Conservation (phyloP, 1,140 invertebrate species). For the Delia radicum region DNA sequence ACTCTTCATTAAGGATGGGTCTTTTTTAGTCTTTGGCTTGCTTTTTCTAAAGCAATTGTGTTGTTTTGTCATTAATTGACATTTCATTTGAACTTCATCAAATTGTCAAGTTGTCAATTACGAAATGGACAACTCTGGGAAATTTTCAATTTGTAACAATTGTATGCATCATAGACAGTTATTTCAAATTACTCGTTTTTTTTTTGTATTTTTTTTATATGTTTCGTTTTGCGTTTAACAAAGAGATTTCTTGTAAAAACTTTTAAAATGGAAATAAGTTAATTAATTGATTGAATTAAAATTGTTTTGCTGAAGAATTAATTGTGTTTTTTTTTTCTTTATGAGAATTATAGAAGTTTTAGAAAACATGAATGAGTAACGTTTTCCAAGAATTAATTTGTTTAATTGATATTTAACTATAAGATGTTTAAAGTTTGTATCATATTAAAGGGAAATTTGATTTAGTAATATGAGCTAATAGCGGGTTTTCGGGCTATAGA, state of each 20-base stretch:
- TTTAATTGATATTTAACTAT: too few relatives aligned
- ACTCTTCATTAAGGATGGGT: not conserved
- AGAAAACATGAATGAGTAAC: too few relatives aligned
- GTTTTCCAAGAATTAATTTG: too few relatives aligned
- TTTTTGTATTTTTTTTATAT: not conserved
- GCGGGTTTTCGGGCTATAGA: too few relatives aligned
- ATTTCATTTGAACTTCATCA: constrained; percentile 24
- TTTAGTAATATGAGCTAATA: too few relatives aligned
- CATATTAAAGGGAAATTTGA: too few relatives aligned
- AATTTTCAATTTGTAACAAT: constrained; percentile 6
- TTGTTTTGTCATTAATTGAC: constrained; percentile 21
- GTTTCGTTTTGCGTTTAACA: not conserved
- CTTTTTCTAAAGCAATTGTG: not conserved
- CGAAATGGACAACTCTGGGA: constrained; percentile 17
- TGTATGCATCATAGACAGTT: not conserved
- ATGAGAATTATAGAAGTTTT: not conserved
- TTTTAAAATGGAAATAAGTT: not conserved
- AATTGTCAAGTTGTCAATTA: constrained; percentile 18
- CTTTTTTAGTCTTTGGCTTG: not conserved
- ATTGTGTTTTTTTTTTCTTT: not conserved
- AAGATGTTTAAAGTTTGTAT: too few relatives aligned
- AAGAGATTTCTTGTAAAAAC: not conserved
- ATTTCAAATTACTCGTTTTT: not conserved
- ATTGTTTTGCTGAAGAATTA: not conserved
- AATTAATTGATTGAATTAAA: not conserved